Base-by-base conservation (phyloP, 1,140 invertebrate species). In the Tetranychus urticae region DNA sequence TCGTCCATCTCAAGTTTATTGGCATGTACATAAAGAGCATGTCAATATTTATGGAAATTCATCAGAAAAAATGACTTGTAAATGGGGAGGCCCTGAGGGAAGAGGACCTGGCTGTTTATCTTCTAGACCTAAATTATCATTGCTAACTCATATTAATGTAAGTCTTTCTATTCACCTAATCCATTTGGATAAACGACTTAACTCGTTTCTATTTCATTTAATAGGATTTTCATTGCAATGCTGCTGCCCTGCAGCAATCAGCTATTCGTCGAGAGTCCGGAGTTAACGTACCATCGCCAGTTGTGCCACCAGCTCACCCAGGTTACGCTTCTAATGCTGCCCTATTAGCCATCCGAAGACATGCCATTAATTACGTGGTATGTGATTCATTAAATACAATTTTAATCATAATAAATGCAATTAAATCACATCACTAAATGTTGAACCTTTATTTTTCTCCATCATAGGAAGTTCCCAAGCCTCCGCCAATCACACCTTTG, bases 291-390 rank as follows among this genome's bases (percentile, higher is more conserved):
- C 72, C 74, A 37, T 59, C 63, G n/a, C 74, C 75, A n/a, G 70
- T 70, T 59, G 66, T 71, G 48, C 73, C 75, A 36, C 70, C 76
- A 34, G 73, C 77, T 56, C 77, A 79, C 69, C 76, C 76, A 6
- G 77, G 79, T 36, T 80, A 79, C 67, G 76, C 79, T 31, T 75
- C 77, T 6, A 89, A 91, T 69, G 90, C 91, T 2, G 88, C 88
- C n/a, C 78, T 91, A 59, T 86, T 92, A 67, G 90, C 90, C 1
- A 90, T 96, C 54, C 87, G 90, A 70, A 79, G 90, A 66, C 89
- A 96, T 70, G 88, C 91, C 3, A 76, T 85, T 8, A 86, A 91
- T 66, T 87, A 86, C 70, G 81, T 88, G 8, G 63, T 64, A 58
- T 31, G 62, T 63, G 14, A n/a, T n/a, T 50, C 3, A 23, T 13